Evolutionary conservation across 2,113 vertebrate genomes (phyloP).

Genomic region (Chaetodon auriga): DNA sequence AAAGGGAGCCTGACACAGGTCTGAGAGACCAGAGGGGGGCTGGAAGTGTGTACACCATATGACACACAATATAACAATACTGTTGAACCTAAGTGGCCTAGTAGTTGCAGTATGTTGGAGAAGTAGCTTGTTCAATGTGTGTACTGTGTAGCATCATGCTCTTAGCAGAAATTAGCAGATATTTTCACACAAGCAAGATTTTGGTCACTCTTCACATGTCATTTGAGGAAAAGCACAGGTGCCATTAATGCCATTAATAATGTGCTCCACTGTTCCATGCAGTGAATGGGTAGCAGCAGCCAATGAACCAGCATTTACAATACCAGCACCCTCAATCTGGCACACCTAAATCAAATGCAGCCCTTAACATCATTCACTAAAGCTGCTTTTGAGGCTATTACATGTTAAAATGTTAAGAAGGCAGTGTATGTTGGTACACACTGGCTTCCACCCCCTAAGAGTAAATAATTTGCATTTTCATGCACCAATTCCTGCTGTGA

Average conservation of each 20-base stretch:
- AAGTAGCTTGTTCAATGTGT: no score
- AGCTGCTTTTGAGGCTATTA: not conserved
- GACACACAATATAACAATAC: not conserved
- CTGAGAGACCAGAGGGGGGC: not conserved
- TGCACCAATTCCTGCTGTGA: not conserved
- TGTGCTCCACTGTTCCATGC: not conserved
- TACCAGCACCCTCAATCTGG: not conserved
- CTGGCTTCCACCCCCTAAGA: not conserved
- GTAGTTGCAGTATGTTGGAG: not conserved
- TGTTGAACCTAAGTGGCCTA: not conserved
- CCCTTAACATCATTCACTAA: not conserved
- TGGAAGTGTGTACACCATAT: not conserved
- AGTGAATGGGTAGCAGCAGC: not conserved
- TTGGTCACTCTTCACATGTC: no score
- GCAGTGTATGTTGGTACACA: no score
- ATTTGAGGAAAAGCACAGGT: no score
- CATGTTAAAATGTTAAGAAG: not conserved
- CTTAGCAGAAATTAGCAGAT: no score
- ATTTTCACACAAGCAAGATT: no score
- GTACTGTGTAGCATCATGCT: no score
- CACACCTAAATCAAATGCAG: not conserved
- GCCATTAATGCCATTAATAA: no score
- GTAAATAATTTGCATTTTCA: not conserved
- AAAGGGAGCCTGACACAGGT: conserved; percentile 10
- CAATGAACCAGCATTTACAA: not conserved